Base-by-base conservation (phyloP, 2,888 invertebrate species). In the Andrena haemorrhoa region DNA sequence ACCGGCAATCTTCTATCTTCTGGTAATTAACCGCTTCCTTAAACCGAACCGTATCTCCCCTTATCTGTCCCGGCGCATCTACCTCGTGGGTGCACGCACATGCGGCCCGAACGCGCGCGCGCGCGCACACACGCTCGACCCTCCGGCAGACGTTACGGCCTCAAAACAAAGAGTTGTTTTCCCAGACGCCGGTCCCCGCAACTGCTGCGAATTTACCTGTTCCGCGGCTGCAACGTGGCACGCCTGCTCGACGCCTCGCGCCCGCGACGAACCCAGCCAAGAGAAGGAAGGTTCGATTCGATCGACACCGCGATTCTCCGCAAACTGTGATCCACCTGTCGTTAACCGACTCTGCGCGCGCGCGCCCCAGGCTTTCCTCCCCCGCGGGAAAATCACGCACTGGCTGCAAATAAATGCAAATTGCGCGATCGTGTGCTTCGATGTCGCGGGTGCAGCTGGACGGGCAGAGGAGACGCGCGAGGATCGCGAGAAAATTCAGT, bases 1-100 rank as follows among this genome's bases (percentile, higher is more conserved):
- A 82, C 85, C 78, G 83, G 87, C 84, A 85, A 89, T 90, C 88
- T 89, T 86, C 88, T 89, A 90, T 91, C 91, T 91, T 86, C 88
- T 86, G 90, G 90, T 92, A 92, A 92, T 92, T 92, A 92, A 92
- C 90, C 91, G 91, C 91, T 92, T 92, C 92, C 92, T 92, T 90
- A 90, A 92, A 89, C 90, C 90, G 84, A 88, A 89, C 88, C 90
- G 89, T 91, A 90, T 91, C 91, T 91, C 89, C 90, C 89, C 90
- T 91, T 91, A 91, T 91, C 91, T 86, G 76, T 77, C 84, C 81
- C 86, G 79, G 75, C 86, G 85, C 85, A 88, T 89, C 90, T 89
- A 72, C 86, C 82, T 77, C 69, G 66, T 68, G 29, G 74, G 77
- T 75, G 79, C 85, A 83, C 81, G 60, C 82, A 73, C 73, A 78